Conservation (phyloP, 2,113 vertebrate species). For the Willisornis vidua region DNA sequence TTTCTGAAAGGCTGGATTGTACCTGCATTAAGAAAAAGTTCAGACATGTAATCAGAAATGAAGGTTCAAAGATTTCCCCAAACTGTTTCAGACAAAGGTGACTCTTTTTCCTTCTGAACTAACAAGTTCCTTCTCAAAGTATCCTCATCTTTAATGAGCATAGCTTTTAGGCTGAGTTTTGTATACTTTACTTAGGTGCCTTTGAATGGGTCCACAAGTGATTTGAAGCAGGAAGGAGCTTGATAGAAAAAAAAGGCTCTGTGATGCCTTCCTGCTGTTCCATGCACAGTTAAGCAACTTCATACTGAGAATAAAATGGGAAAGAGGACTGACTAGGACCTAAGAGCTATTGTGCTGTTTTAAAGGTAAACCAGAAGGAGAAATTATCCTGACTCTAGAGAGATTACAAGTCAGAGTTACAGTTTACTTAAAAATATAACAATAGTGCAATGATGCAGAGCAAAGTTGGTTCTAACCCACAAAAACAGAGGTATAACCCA, state of each 20-base stretch:
- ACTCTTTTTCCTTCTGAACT: neutral
- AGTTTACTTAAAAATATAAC: no score
- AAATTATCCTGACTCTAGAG: no score
- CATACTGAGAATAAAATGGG: neutral
- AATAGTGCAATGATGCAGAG: no score
- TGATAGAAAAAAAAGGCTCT: neutral
- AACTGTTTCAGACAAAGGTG: neutral
- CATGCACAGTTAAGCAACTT: neutral
- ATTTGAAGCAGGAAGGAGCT: neutral
- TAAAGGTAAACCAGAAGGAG: no score
- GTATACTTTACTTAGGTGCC: neutral
- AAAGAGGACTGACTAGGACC: neutral
- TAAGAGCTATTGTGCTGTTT: neutral
- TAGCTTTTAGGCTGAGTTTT: neutral
- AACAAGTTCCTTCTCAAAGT: neutral
- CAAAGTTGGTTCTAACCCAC: no score
- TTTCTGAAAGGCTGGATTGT: neutral
- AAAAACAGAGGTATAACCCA: no score
- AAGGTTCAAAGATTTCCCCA: neutral
- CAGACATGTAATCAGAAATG: neutral
- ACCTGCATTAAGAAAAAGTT: neutral
- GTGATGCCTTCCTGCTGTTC: neutral
- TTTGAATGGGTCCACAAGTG: neutral
- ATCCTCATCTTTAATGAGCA: neutral
- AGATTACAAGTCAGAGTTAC: no score